Evolutionary conservation across 1,140 invertebrate species (phyloP), one percentile per base, ranked within the genome.

Genomic region (Cotesia vestalis): DNA sequence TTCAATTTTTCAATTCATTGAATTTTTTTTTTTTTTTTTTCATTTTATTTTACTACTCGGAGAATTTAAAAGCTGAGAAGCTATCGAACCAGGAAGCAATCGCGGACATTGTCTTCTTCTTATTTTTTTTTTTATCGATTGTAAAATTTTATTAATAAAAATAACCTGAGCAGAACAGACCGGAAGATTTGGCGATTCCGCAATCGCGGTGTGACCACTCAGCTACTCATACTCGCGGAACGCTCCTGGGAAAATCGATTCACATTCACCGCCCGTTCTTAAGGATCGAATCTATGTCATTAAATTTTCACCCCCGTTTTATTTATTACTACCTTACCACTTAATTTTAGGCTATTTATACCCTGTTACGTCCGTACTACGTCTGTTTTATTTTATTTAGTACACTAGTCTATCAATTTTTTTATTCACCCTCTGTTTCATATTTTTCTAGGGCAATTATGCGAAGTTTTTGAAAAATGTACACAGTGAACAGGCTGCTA

Each of bases 401-500:
- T 4, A 55, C 12, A 2, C 17, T 14, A 12, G n/a, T 55, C 5
- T 4, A 6, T 12, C n/a, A 67, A 8, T 55, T 51, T 75, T 57
- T 20, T 78, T 74, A 66, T 66, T 66, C 8, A 62, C 20, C 67
- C 12, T 59, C 69, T 40, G 20, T 67, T 63, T 72, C 66, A 72
- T 77, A 35, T 80, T 67, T 71, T 76, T 80, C 74, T 91, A 96
- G 95, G 94, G 95, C 82, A 94, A 95, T 86, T 93, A 93, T 86
- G 91, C 92, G 78, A 96, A 94, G 88, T 96, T 94, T 89, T 89
- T 96, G 73, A 96, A 96, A 89, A 95, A 95, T 87, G 89, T 97
- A 62, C 96, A 98, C 84, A 90, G 92, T 66, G 96, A 98, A 86
- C 96, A 98, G 87, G 90, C 96, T 63, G 91, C 94, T 4, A 97